Conservation (phyloP, 2,113 vertebrate genomes). For the Anoplopoma fimbria region DNA sequence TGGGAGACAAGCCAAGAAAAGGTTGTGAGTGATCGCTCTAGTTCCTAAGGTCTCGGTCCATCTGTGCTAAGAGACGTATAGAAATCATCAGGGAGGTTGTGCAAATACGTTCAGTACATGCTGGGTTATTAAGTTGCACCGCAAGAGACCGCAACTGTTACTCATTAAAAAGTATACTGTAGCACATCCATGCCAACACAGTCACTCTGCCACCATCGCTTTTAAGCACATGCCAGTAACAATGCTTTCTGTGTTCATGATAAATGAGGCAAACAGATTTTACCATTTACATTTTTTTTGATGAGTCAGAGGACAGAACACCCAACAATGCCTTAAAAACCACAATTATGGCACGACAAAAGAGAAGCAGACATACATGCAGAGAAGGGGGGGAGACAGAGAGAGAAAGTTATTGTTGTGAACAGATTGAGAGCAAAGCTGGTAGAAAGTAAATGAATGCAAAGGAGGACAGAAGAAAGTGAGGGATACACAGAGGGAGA, state of each 20-base stretch:
- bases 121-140: background rate
- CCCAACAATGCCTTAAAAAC: constrained; percentile 24
- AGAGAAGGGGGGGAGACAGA: constrained; percentile 1
- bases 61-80: background rate
- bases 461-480: constrained; percentile 40
- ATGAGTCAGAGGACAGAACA: constrained; percentile 29
- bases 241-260: background rate
- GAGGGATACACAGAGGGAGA: constrained; percentile 56
- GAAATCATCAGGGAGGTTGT: background rate
- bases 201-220: background rate
- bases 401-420: background rate
- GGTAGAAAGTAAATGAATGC: constrained; percentile 23
- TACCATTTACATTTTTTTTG: constrained; percentile 19
- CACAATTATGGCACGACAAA: constrained; percentile 25
- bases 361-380: constrained; percentile 20
- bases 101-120: background rate
- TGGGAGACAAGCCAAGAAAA: background rate
- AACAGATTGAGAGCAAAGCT: constrained; percentile 23
- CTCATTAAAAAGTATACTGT: background rate
- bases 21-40: background rate
- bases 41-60: background rate
- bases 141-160: background rate
- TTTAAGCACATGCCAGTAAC: background rate
- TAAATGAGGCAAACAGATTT: constrained; percentile 25
- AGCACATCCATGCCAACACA: background rate